These are phyloP conservation scores for Siniperca undulata DNA, from an alignment of 2,797 vertebrate genomes.

Conservation along the genomic window DNA sequence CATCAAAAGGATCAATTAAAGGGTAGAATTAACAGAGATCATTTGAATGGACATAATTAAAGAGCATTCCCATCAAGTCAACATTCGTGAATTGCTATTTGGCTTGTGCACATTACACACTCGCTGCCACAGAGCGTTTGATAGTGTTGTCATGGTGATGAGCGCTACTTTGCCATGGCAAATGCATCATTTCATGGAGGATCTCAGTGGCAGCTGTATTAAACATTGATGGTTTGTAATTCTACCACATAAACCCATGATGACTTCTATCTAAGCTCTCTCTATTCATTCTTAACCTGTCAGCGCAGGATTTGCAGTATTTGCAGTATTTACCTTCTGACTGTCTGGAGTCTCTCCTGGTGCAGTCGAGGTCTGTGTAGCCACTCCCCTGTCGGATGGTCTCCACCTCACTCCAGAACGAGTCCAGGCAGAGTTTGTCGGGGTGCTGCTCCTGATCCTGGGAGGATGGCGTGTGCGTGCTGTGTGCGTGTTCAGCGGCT, in stretches of 20 bases:
- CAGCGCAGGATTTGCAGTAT: constrained; percentile 8
- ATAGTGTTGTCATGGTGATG: constrained; percentile 75
- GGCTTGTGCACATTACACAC: constrained; percentile 23
- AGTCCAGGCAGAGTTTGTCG: constrained; percentile 89
- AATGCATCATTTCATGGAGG: constrained; percentile 49
- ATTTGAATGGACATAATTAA: constrained; percentile 26
- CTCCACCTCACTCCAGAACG: constrained; percentile 93
- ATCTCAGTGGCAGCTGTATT: constrained; percentile 19
- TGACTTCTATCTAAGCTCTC: neutral
- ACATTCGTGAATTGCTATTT: constrained; percentile 34
- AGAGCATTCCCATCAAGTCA: constrained; percentile 24
- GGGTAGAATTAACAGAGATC: constrained; percentile 17
- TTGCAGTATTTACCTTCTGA: constrained; percentile 86
- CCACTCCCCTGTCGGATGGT: constrained; percentile 88
- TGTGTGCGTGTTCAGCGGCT: constrained; percentile 72
- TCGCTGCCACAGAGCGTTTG: constrained; percentile 59
- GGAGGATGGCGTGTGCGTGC: constrained; percentile 48
- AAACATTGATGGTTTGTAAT: constrained; percentile 1
- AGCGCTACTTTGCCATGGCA: constrained; percentile 56
- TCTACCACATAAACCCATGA: neutral
- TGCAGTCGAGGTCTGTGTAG: constrained; percentile 83
- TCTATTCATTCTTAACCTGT: neutral
- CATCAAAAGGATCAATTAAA: constrained; percentile 37
- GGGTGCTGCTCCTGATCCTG: constrained; percentile 81
- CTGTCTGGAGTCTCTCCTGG: constrained; percentile 86